phyloP scores from a whole-genome alignment of 2,797 vertebrate genomes.

The Carapus acus region DNA sequence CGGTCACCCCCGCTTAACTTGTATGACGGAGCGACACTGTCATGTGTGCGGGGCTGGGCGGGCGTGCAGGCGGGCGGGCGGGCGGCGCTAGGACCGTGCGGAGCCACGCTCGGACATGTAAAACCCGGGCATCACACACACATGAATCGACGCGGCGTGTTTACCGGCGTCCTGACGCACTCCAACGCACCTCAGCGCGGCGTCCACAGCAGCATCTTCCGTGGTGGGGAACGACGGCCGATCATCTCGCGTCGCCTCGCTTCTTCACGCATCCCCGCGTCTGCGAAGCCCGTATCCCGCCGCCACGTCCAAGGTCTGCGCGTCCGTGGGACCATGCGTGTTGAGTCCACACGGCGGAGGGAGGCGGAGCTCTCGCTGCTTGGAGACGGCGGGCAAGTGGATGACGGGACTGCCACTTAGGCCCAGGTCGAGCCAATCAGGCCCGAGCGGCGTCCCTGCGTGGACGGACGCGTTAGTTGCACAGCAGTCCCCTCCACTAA shows the following conservation, averaged over 20 bases:
- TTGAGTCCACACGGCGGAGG: conserved; percentile 49
- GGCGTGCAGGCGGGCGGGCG: too few species aligned
- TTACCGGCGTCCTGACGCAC: conserved; percentile 14
- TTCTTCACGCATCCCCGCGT: conserved; percentile 4
- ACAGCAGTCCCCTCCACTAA: too few species aligned
- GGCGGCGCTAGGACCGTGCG: conserved; percentile 56
- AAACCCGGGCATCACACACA: conserved; percentile 18
- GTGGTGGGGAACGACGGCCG: not conserved
- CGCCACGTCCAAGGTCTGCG: conserved; percentile 39
- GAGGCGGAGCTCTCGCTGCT: conserved; percentile 56
- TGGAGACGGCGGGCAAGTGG: conserved; percentile 59
- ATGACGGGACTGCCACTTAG: conserved; percentile 44
- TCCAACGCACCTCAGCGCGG: conserved; percentile 22
- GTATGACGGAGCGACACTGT: conserved; percentile 53
- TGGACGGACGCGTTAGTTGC: too few species aligned
- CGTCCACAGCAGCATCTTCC: conserved; percentile 25
- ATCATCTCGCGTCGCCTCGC: too few species aligned
- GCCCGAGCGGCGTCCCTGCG: conserved; percentile 14
- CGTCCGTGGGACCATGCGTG: conserved; percentile 59
- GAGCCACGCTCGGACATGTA: conserved; percentile 29
- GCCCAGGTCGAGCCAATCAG: conserved; percentile 49
- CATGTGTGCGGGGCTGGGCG: too few species aligned
- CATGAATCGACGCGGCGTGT: conserved; percentile 4
- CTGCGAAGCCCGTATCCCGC: conserved; percentile 9
- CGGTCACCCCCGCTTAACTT: too few species aligned